These are phyloP conservation scores for Alectoris magna DNA, from an alignment of 2,797 vertebrate genomes.

Conservation along the genomic window DNA sequence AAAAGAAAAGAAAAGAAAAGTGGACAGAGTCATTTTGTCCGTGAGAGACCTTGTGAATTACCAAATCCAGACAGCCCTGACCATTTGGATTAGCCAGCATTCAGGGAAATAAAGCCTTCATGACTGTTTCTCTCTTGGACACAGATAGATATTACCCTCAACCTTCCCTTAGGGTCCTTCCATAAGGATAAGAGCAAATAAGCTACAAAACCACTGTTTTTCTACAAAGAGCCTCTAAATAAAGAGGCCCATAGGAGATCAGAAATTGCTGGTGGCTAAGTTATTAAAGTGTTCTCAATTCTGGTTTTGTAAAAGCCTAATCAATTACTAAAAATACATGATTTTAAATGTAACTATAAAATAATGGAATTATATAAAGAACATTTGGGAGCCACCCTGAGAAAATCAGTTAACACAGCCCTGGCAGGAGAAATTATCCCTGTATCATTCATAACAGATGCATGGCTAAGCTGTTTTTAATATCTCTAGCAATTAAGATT, in stretches of 20 bases:
- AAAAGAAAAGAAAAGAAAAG: neutral
- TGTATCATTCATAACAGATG: neutral
- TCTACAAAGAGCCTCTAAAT: neutral
- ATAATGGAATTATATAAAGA: neutral
- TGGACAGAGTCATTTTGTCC: neutral
- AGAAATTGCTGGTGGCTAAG: neutral
- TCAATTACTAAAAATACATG: neutral
- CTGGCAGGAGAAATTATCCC: neutral
- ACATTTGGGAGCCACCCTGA: neutral
- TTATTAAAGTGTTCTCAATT: neutral
- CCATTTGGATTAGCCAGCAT: neutral
- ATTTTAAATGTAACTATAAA: neutral
- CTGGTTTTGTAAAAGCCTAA: neutral
- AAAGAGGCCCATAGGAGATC: neutral
- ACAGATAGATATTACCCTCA: neutral
- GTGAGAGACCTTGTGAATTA: neutral
- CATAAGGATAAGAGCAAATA: neutral
- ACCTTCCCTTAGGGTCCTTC: neutral
- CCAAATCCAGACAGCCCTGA: neutral
- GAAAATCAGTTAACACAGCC: neutral
- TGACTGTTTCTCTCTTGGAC: neutral
- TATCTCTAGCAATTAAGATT: slow-evolving; percentile 39
- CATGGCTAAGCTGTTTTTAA: slow-evolving; percentile 29
- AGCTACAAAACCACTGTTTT: neutral
- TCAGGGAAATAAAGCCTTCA: neutral